These are phyloP conservation scores for Nomada ferruginata DNA, from an alignment of 2,888 invertebrate genomes.

Conservation along the genomic window DNA sequence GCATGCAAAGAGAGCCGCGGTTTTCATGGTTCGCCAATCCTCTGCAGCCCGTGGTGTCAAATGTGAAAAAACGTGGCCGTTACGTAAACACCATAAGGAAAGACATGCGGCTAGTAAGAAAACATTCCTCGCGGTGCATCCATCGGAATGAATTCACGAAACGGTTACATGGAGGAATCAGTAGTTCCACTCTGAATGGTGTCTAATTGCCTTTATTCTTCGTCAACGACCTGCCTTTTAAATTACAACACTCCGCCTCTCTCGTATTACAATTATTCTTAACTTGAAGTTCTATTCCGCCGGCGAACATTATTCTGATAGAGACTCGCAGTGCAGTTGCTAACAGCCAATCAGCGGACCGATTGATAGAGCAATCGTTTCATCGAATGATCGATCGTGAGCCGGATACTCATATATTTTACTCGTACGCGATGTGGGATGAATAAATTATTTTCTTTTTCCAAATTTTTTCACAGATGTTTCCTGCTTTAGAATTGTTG, in stretches of 20 bases:
- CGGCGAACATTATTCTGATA: neutral
- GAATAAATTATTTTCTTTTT: neutral
- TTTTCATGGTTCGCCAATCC: slow-evolving; percentile 57
- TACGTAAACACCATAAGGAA: slow-evolving; percentile 47
- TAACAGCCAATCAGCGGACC: slow-evolving; percentile 28
- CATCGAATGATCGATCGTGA: slow-evolving; percentile 24
- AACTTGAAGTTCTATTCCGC: neutral
- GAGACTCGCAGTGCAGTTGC: slow-evolving; percentile 5
- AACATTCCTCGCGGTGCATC: neutral
- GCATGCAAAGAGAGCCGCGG: slow-evolving; percentile 53
- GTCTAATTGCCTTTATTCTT: slow-evolving; percentile 53
- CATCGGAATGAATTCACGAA: slow-evolving; percentile 19
- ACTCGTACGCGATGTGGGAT: neutral
- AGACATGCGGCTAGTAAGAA: slow-evolving; percentile 26
- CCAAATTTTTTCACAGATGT: neutral
- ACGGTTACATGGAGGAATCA: slow-evolving; percentile 29
- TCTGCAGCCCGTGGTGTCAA: slow-evolving; percentile 22
- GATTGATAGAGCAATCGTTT: slow-evolving; percentile 43
- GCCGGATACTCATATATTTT: neutral
- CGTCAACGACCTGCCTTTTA: slow-evolving; percentile 35
- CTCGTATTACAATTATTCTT: slow-evolving; percentile 1
- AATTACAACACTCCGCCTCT: slow-evolving; percentile 33
- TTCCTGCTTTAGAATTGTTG: neutral
- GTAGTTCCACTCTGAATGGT: slow-evolving; percentile 41
- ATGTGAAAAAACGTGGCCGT: slow-evolving; percentile 25